Base-by-base conservation (phyloP, 2,888 invertebrate species). In the Sisyra terminalis region DNA sequence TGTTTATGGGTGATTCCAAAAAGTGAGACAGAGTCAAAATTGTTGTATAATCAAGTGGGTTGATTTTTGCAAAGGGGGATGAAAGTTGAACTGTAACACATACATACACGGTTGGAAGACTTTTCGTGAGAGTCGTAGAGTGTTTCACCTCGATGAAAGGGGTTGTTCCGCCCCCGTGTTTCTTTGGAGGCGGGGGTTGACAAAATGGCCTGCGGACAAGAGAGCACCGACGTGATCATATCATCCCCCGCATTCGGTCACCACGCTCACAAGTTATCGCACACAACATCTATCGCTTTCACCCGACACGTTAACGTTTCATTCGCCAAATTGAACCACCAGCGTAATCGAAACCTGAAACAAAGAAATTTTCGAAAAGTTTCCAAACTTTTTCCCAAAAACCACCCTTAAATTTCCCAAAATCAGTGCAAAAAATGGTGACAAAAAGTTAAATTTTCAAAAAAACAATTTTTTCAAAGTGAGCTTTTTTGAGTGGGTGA, bases 121-220 rank as follows among this genome's bases (percentile, higher is more conserved):
- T 24, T 24, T 24, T 24, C 24, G 24, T 5, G 24, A 24, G 24
- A 24, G 24, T 24, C 24, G 24, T 24, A 7, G 24, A 24, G 24
- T 24, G 24, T 24, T 24, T 24, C 7, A 24, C 24, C 24, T 24
- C 24, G 16, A 13, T 35, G 9, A 34, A 34, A 14, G 34, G 34
- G 11, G 15, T 34, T 11, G 34, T n/a, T 11, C 43, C 47, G 47
- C 47, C 53, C 57, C 53, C 57, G 59, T 60, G 58, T 54, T 58
- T 59, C 58, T 56, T 55, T 56, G 48, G 47, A 55, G 54, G 53
- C 54, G 52, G 52, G 56, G 55, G 56, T 59, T 64, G 64, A 73
- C 73, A 74, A 74, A 73, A 74, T 73, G 73, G 72, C 72, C 61
- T 64, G 63, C 63, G 55, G 59, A 61, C 61, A 57, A 55, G 52